Evolutionary conservation across 2,113 vertebrate species (phyloP).

Genomic region (Microcebus griseorufus): DNA sequence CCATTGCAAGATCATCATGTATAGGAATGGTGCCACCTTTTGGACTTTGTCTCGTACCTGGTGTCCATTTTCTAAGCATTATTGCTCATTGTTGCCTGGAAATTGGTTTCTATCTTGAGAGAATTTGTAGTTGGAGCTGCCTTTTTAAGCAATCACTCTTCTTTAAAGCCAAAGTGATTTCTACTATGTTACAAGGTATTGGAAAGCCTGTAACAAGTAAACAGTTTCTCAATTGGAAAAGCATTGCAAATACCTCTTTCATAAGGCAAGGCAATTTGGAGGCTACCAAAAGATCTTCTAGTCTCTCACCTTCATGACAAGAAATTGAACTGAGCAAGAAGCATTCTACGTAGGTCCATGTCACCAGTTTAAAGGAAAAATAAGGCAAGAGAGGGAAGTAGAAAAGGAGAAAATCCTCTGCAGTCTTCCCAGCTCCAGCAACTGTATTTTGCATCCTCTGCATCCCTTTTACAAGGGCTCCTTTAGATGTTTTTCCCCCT

Average conservation of each 20-base stretch:
- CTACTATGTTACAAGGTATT: neutral
- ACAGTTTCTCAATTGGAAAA: slow-evolving; percentile 7
- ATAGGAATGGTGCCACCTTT: neutral
- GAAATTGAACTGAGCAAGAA: neutral
- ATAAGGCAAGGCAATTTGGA: neutral
- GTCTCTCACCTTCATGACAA: neutral
- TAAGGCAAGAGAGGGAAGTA: neutral
- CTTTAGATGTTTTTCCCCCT: neutral
- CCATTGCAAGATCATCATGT: neutral
- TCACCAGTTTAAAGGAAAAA: neutral
- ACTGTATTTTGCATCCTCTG: neutral
- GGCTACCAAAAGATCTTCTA: neutral
- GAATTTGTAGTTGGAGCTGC: neutral
- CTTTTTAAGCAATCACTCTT: slow-evolving; percentile 1
- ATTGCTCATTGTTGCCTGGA: neutral
- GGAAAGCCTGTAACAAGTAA: neutral
- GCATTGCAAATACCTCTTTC: slow-evolving; percentile 6
- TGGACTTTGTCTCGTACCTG: neutral
- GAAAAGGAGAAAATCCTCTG: neutral
- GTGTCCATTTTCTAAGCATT: neutral
- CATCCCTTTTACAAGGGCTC: neutral
- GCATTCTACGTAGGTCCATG: neutral
- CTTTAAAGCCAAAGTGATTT: slow-evolving; percentile 17
- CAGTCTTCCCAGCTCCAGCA: neutral
- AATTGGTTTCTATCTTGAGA: slow-evolving; percentile 17